These are phyloP conservation scores for Cerceris rybyensis DNA, from an alignment of 2,888 invertebrate species.

Conservation along the genomic window DNA sequence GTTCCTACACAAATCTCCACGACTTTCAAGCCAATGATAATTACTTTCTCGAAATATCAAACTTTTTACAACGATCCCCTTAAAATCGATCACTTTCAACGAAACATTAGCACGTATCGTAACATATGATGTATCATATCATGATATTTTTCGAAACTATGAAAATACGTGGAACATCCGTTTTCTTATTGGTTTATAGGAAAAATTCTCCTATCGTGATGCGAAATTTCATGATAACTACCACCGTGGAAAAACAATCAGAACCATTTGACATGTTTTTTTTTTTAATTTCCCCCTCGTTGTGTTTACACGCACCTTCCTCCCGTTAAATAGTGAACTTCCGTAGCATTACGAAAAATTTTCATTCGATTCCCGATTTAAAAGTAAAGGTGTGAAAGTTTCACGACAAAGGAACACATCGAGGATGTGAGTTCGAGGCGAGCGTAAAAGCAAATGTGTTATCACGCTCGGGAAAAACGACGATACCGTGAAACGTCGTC, in stretches of 20 bases:
- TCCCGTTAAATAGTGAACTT: too few species aligned
- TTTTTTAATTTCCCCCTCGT: not conserved
- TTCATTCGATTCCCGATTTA: too few species aligned
- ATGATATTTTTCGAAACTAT: too few species aligned
- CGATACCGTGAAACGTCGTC: slow-evolving; percentile 1
- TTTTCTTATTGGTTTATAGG: too few species aligned
- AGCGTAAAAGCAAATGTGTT: not conserved
- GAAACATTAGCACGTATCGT: too few species aligned
- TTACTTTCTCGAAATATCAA: slow-evolving; percentile 29
- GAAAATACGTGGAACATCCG: too few species aligned
- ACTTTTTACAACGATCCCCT: slow-evolving; percentile 2
- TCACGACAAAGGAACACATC: too few species aligned
- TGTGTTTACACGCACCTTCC: not conserved
- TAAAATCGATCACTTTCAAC: slow-evolving; percentile 5
- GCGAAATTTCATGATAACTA: not conserved
- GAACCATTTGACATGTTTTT: not conserved
- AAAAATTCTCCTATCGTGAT: too few species aligned
- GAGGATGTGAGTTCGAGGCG: not conserved
- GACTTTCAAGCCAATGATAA: slow-evolving; percentile 13
- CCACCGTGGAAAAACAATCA: not conserved
- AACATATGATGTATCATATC: too few species aligned
- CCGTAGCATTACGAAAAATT: too few species aligned
- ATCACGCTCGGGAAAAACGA: not conserved
- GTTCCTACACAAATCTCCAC: not conserved
- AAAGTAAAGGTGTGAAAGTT: too few species aligned